These are phyloP conservation scores for Ceratotherium simum DNA, from an alignment of 2,113 vertebrate genomes.

Conservation along the genomic window DNA sequence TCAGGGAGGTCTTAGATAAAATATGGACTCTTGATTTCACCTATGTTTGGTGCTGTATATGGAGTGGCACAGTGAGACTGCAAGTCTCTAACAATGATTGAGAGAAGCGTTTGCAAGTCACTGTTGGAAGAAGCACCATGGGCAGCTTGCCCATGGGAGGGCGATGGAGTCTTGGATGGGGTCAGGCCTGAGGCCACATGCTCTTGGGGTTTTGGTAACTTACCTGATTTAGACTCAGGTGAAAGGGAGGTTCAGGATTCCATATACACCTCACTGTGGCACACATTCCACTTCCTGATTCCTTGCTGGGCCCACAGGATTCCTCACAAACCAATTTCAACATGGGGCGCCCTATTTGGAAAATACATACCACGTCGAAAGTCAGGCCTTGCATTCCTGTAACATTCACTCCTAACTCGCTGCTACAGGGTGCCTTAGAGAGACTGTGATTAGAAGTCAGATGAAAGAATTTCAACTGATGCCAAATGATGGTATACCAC, in stretches of 20 bases:
- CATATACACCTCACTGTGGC: rapidly evolving
- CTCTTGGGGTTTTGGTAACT: background rate
- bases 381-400: background rate
- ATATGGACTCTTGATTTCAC: background rate
- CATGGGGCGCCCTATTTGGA: background rate
- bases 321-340: background rate
- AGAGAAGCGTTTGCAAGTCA: background rate
- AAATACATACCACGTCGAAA: rapidly evolving
- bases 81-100: rapidly evolving
- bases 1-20: background rate
- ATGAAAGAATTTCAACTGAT: background rate
- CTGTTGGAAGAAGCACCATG: rapidly evolving
- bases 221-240: background rate
- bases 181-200: background rate
- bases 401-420: background rate
- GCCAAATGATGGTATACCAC: background rate
- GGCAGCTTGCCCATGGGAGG: background rate
- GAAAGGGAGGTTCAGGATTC: background rate
- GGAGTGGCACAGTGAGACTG: background rate
- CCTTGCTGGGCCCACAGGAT: background rate
- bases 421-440: background rate
- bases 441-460: background rate
- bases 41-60: rapidly evolving
- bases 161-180: background rate
- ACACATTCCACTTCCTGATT: background rate